Conservation (phyloP, 2,888 invertebrate species). For the Tortricodes alternella region DNA sequence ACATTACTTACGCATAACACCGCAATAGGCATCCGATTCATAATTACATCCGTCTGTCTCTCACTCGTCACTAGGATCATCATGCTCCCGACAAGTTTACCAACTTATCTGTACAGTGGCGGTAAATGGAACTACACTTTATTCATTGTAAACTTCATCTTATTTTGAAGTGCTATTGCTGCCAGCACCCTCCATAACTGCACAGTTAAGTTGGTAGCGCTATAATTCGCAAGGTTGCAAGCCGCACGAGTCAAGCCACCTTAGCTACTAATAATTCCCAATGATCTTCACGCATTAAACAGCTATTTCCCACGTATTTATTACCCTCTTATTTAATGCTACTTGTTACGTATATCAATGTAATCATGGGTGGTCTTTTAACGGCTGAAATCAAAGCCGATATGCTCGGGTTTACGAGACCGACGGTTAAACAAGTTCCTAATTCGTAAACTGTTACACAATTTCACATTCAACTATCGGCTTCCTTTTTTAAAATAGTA, state of each 20-base stretch:
- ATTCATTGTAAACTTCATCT: background rate
- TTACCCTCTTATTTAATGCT: slow-evolving; percentile 40
- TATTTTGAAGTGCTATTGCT: slow-evolving; percentile 28
- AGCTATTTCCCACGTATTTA: slow-evolving; percentile 62
- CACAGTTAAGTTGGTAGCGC: slow-evolving; percentile 43
- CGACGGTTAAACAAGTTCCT: slow-evolving; percentile 5
- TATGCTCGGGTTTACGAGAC: slow-evolving; percentile 12
- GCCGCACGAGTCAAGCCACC: slow-evolving; percentile 62
- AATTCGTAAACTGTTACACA: slow-evolving; percentile 5
- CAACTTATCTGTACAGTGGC: too few species aligned
- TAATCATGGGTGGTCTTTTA: slow-evolving; percentile 28
- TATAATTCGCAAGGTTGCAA: slow-evolving; percentile 73
- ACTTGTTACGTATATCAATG: slow-evolving; percentile 20
- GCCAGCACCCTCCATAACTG: too few species aligned
- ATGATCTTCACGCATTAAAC: slow-evolving; percentile 65
- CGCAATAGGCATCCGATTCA: background rate
- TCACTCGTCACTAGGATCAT: slow-evolving; percentile 38
- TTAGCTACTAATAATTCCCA: slow-evolving; percentile 69
- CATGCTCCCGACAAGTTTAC: too few species aligned
- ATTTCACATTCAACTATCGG: background rate
- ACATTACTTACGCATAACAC: slow-evolving; percentile 13
- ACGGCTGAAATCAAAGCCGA: slow-evolving; percentile 19
- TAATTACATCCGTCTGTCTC: slow-evolving; percentile 40
- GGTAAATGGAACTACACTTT: background rate
- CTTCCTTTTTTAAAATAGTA: too few species aligned